phyloP scores from a whole-genome alignment of 2,797 vertebrate genomes.

The Strix occidentalis region DNA sequence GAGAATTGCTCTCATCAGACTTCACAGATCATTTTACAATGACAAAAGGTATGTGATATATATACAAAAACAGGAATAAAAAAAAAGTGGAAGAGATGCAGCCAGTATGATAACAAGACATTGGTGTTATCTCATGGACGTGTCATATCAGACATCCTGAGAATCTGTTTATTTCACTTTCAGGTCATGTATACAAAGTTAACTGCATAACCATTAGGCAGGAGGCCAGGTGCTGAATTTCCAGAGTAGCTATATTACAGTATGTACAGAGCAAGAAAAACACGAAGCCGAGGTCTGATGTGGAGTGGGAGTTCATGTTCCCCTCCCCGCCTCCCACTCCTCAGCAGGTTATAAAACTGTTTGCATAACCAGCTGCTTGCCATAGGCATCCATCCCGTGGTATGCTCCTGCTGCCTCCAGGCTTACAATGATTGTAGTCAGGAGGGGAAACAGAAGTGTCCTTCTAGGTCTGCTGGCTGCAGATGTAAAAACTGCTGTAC shows the following conservation, averaged over 20 bases:
- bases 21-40: neutral
- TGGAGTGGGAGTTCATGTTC: rapidly evolving
- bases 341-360: neutral
- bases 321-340: neutral
- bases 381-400: rapidly evolving
- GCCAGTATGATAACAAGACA: neutral
- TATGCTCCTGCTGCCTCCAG: neutral
- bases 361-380: neutral
- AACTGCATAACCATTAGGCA: neutral
- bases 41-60: neutral
- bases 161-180: neutral
- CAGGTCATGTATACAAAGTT: neutral
- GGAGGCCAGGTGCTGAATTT: neutral
- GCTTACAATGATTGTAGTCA: neutral
- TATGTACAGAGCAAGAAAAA: neutral
- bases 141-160: neutral
- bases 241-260: neutral
- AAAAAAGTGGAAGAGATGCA: neutral
- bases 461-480: neutral
- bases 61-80: neutral
- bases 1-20: neutral
- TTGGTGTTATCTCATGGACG: neutral
- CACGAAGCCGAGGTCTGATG: neutral
- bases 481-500: rapidly evolving
- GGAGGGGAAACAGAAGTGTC: neutral